Conservation (phyloP, 2,113 vertebrate species). For the Ceuthmochares aereus region DNA sequence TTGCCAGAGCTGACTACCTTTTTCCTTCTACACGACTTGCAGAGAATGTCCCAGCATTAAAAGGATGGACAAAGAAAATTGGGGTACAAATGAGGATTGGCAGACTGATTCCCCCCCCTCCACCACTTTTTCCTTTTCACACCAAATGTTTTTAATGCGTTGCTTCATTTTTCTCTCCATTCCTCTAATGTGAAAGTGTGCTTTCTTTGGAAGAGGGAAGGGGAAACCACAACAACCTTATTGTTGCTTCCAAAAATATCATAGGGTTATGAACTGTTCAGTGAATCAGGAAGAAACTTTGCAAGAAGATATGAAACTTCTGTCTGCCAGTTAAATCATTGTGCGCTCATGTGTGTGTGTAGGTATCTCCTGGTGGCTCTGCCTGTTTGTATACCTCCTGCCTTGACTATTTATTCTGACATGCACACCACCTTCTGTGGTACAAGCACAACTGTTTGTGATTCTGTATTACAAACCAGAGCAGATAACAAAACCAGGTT, state of each 20-base stretch:
- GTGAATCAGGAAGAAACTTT: not conserved
- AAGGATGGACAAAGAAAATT: not conserved
- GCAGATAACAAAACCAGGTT: not conserved
- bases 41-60: not conserved
- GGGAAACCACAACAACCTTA: not conserved
- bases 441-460: not conserved
- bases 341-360: not conserved
- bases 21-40: not conserved
- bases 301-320: not conserved
- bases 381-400: not conserved
- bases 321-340: not conserved
- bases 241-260: not conserved
- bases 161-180: not conserved
- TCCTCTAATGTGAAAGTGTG: not conserved
- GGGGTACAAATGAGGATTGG: not conserved
- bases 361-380: not conserved
- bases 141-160: not conserved
- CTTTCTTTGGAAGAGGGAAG: not conserved
- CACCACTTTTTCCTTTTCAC: not conserved
- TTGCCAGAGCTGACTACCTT: not conserved
- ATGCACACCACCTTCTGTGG: not conserved
- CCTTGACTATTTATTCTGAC: not conserved
- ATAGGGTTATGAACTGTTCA: not conserved
- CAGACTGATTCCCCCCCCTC: fast-evolving
- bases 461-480: not conserved